Base-by-base conservation (phyloP, 1,140 invertebrate genomes). In the Triops cancriformis region DNA sequence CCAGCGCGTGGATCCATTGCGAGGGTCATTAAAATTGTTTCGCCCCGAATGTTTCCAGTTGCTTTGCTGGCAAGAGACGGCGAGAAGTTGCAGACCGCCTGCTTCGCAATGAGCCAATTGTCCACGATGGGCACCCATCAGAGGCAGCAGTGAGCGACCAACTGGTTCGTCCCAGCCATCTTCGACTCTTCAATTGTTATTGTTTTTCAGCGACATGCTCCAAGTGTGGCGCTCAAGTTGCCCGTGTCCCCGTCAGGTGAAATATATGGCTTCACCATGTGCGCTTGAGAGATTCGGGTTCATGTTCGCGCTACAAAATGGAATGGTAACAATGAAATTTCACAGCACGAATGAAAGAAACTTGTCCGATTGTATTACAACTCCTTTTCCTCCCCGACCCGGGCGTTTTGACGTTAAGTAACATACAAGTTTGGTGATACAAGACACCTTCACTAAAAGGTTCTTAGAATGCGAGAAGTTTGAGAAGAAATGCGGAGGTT, bases 81-180 rank as follows among this genome's bases (percentile, higher is more conserved):
- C 51, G 18, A 64, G 51, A 23, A n/a, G 23, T 5, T n/a, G 23
- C 14, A 64, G 51, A 64, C 51, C 51, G 14, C 51, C 51, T 64
- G 51, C 51, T 64, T 64, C 51, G 51, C 51, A 64, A 64, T 64
- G 51, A 64, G 51, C 51, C 51, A 64, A 64, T 64, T 64, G 51
- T 64, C 18, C 51, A 10, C 9, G 23, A 64, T 5, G 51, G 51
- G 14, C 23, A 64, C 51, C 43, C 43, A 12, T 18, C 43, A 45
- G 11, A 18, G 11, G 4, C 42, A 43, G 42, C 14, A 43, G n/a
- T 18, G 18, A 12, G 43, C 18, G 43, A 5, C 43, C 51, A 64
- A 64, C 51, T 64, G 51, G 10, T 64, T 64, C 23, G 51, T 64
- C 14, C 18, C 10, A 37, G 31, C 31, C 31, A 37, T 37, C 31